phyloP scores from a whole-genome alignment of 2,888 invertebrate species.

The Metellina segmentata region DNA sequence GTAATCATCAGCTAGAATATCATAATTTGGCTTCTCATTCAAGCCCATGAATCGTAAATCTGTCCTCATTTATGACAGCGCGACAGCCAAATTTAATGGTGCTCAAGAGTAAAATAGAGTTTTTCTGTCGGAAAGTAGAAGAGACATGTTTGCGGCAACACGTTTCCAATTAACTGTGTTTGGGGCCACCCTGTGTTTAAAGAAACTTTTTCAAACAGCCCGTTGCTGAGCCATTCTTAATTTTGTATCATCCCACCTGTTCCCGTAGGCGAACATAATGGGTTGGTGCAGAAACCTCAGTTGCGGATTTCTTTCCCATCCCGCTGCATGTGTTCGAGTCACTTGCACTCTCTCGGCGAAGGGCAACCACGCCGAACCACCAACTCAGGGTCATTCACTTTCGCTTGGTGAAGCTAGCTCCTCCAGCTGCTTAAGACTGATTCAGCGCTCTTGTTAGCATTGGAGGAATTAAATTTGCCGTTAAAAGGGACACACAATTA shows the following conservation, averaged over 20 bases:
- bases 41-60: neutral
- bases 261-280: conserved; percentile 16
- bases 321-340: neutral
- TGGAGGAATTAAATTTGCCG: too few species aligned
- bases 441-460: neutral
- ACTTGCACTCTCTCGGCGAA: neutral
- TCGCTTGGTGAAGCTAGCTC: neutral
- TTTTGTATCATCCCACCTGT: conserved; percentile 1
- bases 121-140: neutral
- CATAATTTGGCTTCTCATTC: neutral
- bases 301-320: neutral
- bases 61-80: neutral
- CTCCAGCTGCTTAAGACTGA: neutral
- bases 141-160: neutral
- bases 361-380: neutral
- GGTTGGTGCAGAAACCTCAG: neutral
- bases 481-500: too few species aligned
- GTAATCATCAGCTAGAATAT: neutral
- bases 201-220: neutral
- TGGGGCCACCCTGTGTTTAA: neutral
- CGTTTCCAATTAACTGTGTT: neutral
- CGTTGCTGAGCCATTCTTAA: neutral
- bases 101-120: neutral
- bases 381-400: conserved; percentile 25
- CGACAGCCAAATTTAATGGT: neutral